Conservation (phyloP, 2,888 invertebrate genomes). For the Teleogryllus oceanicus region DNA sequence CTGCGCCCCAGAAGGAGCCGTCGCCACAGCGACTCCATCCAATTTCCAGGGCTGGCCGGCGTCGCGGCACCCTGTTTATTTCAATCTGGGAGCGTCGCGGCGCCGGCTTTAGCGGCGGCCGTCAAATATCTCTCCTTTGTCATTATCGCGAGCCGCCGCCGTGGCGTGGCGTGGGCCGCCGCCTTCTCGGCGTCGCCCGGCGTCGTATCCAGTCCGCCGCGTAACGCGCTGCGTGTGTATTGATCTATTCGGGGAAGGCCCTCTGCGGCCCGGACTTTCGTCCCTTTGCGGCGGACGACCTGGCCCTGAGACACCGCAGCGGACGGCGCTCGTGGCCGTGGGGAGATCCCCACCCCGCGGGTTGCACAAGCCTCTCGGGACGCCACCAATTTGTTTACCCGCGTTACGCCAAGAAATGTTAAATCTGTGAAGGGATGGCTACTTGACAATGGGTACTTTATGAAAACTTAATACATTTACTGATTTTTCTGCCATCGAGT, state of each 20-base stretch:
- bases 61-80: not conserved
- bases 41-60: constrained; percentile 9
- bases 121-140: constrained; percentile 19
- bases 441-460: no score
- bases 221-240: not conserved
- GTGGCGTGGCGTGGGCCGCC: not conserved
- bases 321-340: no score
- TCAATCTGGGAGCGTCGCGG: constrained; percentile 7
- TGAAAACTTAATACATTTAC: no score
- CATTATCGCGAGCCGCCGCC: constrained; percentile 26
- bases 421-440: no score
- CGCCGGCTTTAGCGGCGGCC: not conserved
- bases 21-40: constrained; percentile 6
- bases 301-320: no score
- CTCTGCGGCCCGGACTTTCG: not conserved
- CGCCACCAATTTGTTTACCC: no score
- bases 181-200: constrained; percentile 7
- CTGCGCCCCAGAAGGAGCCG: constrained; percentile 34
- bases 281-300: constrained; percentile 22
- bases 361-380: no score
- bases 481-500: no score
- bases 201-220: constrained; percentile 21
- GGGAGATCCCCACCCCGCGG: no score
- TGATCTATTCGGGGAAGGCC: constrained; percentile 20
- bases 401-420: no score